Base-by-base conservation (phyloP, 2,797 vertebrate species). In the Molossus molossus region DNA sequence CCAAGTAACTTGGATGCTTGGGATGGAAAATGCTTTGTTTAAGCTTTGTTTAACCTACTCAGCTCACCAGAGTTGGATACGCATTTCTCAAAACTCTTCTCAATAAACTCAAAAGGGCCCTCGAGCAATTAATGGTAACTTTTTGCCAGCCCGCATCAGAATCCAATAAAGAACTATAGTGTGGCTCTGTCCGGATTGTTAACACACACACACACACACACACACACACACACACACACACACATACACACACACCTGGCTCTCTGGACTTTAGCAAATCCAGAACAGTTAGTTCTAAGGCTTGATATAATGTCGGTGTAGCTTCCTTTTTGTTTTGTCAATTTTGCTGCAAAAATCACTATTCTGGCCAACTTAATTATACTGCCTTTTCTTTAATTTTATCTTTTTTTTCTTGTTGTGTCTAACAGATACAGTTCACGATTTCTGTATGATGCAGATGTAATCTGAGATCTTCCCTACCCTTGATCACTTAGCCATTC, bases 31-130 rank as follows among this genome's bases (percentile, higher is more conserved):
- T 94, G 96, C 96, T 86, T 95, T 92, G 75, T 91, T 96, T 96
- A 97, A 96, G 94, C 80, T 97, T 97, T 97, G 97, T 97, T 97
- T 97, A 97, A 97, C 86, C 80, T 97, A 94, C 95, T 97, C 97
- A 97, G 97, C 97, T 97, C 62, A 84, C 91, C 45, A 90, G 83
- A 91, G 86, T 96, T 96, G 80, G 92, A 94, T 55, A 94, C 86
- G 89, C 97, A 95, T 95, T 97, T 97, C 91, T 97, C 80, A 97
- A 96, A 76, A 58, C 55, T 91, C 80, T 87, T 97, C 96, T 95
- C 95, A 97, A 95, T 95, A 96, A 95, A 95, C 86, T 94, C 84
- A 95, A 93, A 97, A 82, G 85, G 64, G 91, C 93, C 96, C 91
- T 95, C 5, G 21, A 94, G 94, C 96, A 97, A 95, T 95, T 97